A percentile compares a stretch with the other conserved stretches of the same genome.
These are phyloP conservation scores for Ptychochromis oligacanthus DNA, from an alignment of 2,113 vertebrate species.

Conservation along the genomic window DNA sequence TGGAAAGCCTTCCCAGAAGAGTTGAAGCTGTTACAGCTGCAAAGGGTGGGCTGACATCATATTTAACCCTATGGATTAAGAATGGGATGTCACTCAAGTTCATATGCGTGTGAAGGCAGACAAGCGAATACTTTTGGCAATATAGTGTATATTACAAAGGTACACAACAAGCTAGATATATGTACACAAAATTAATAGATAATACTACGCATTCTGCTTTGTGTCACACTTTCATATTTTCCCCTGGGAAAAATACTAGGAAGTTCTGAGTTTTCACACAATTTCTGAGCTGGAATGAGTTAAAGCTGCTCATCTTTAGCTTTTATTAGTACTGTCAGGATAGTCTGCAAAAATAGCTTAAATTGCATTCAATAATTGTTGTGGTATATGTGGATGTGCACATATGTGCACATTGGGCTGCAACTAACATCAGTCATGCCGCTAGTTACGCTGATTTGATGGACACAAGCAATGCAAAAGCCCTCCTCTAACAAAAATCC, in stretches of 20 bases:
- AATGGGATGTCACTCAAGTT: too few relatives aligned
- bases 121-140: too few relatives aligned
- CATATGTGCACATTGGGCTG: not conserved
- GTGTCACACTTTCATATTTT: not conserved
- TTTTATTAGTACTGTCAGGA: not conserved
- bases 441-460: not conserved
- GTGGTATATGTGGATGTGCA: not conserved
- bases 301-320: not conserved
- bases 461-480: not conserved
- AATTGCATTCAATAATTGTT: not conserved
- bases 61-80: too few relatives aligned
- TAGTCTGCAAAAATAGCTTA: not conserved
- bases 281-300: not conserved
- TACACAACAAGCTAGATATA: not conserved
- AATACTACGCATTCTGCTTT: not conserved
- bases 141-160: not conserved
- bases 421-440: not conserved
- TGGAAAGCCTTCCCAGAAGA: too few relatives aligned
- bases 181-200: not conserved
- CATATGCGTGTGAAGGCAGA: too few relatives aligned
- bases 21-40: too few relatives aligned
- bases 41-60: too few relatives aligned
- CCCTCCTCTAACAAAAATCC: not conserved
- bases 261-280: not conserved
- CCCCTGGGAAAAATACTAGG: too few relatives aligned